Conservation (phyloP, 2,113 vertebrate genomes). For the Gobius niger region DNA sequence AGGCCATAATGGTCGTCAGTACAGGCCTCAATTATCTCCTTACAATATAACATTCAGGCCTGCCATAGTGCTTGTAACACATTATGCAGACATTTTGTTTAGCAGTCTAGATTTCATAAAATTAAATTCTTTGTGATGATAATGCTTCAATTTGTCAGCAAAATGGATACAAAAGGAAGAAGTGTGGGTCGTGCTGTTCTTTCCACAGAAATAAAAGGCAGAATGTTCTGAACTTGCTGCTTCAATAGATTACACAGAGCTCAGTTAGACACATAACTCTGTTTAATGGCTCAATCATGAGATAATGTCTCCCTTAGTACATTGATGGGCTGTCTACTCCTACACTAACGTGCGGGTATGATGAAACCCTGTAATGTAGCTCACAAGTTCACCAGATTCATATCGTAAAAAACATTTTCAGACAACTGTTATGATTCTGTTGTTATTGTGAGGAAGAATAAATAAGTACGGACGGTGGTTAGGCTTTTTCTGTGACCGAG, state of each 20-base stretch:
- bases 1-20: conserved; percentile 7
- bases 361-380: neutral
- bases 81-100: conserved; percentile 44
- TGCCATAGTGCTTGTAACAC: conserved; percentile 24
- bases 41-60: conserved; percentile 15
- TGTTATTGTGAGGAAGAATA: too few species aligned
- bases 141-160: conserved; percentile 53
- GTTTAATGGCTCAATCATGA: conserved; percentile 13
- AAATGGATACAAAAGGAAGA: conserved; percentile 50
- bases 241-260: conserved; percentile 8
- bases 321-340: neutral
- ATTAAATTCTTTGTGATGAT: conserved; percentile 50
- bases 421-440: neutral
- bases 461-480: too few species aligned
- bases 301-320: conserved; percentile 6
- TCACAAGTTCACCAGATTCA: neutral
- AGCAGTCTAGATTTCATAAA: conserved; percentile 32
- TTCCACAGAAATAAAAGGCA: conserved; percentile 30
- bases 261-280: conserved; percentile 6
- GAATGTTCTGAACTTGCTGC: conserved; percentile 37
- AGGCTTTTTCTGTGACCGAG: too few species aligned
- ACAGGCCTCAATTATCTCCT: conserved; percentile 16
- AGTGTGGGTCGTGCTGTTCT: conserved; percentile 32
- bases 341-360: neutral
- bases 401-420: neutral